Percentiles rank a stretch among this genome's conserved stretches.
These are phyloP conservation scores for Lanistes nyassanus DNA, from an alignment of 1,140 invertebrate species.

Conservation along the genomic window DNA sequence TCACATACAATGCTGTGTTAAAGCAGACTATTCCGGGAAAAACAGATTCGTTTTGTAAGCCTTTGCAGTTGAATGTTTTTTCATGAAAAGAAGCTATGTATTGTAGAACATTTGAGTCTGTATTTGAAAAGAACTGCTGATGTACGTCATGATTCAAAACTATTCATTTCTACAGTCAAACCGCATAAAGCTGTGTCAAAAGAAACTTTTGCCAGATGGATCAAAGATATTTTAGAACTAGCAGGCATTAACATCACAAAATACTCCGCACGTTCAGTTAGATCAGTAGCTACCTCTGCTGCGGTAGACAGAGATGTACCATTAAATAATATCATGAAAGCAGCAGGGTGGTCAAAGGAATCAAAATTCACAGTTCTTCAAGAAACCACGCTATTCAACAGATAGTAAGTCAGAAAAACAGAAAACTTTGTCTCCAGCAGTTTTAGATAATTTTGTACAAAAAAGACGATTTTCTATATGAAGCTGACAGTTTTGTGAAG, in stretches of 20 bases:
- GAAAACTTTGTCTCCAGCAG: too few species aligned
- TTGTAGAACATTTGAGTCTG: not conserved
- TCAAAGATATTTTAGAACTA: not conserved
- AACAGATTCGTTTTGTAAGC: not conserved
- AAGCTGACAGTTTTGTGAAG: too few species aligned
- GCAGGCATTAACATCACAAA: too few species aligned
- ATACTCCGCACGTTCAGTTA: not conserved
- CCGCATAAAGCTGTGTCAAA: too few species aligned
- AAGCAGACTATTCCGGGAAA: not conserved
- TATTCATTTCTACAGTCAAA: not conserved
- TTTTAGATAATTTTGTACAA: not conserved
- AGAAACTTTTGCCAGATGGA: conserved; percentile 5
- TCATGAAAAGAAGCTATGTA: not conserved
- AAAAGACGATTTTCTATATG: too few species aligned
- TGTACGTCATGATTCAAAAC: not conserved
- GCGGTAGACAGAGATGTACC: not conserved
- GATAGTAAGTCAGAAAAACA: too few species aligned
- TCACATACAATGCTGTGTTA: not conserved
- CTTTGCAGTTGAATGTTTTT: not conserved
- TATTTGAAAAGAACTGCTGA: not conserved
- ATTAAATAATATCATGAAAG: not conserved
- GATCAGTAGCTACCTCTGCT: not conserved
- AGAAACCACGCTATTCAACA: too few species aligned
- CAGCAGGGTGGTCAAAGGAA: not conserved
- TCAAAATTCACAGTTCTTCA: too few species aligned